Evolutionary conservation across 2,888 invertebrate genomes (phyloP), one percentile per base, ranked within the genome.

Genomic region (Cephus sareptanus): DNA sequence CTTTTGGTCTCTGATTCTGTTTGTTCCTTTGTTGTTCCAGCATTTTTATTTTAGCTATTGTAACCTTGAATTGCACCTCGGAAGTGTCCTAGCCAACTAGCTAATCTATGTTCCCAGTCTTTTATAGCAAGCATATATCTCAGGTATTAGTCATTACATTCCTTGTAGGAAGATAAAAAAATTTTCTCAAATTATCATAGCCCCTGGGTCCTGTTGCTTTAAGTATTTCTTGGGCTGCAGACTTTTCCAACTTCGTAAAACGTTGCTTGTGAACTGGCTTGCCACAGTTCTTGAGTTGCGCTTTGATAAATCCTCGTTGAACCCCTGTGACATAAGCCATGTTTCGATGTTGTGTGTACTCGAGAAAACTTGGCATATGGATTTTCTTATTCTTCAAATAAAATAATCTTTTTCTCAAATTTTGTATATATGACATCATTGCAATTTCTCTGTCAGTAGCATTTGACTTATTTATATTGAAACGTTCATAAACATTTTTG

Each of bases 131-230:
- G 23, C 56, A 23, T 23, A 56, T 56, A 56, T 56, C 56, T 71
- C 34, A 74, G 34, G 34, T 74, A n/a, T 74, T 74, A n/a, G 74
- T 74, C 12, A 74, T 34, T 15, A 74, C 11, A 0, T 40, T 74
- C 34, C 35, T 34, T 34, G 74, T 33, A 70, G 79, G 79, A 69
- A 79, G 76, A 11, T 76, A 40, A 69, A 79, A 79, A 3, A 79
- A 15, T 68, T 79, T 79, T 56, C 79, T 79, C 70, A 79, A 74
- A 40, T 76, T 79, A 79, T 69, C 76, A 74, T 79, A 79, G 30
- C 79, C 79, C 70, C 70, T 76, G 15, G 74, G 76, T 11, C 76
- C 76, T 13, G 70, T 70, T 69, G 76, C 76, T 69, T 69, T 76
- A 1, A 79, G 74, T 74, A 79, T 74, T 68, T 79, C 79, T 69